Conservation (phyloP, 2,113 vertebrate genomes). For the Procapra przewalskii region DNA sequence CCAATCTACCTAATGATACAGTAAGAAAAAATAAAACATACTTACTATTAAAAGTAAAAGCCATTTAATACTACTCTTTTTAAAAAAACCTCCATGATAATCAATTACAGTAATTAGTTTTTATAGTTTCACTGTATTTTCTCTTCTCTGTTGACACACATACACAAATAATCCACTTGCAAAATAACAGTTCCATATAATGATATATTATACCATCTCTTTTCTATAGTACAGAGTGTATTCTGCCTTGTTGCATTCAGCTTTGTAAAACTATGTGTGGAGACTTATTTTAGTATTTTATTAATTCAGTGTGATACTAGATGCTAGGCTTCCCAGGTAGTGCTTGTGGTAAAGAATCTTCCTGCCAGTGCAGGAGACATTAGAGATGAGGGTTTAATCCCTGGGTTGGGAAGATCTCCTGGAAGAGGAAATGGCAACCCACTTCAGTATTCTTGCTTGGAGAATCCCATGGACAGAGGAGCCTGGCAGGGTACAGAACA, state of each 20-base stretch:
- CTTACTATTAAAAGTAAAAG: background rate
- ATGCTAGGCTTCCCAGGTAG: background rate
- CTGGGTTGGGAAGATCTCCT: background rate
- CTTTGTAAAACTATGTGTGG: background rate
- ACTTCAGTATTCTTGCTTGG: background rate
- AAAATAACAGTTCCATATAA: background rate
- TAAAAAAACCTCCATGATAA: background rate
- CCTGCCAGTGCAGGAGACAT: background rate
- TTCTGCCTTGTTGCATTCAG: background rate
- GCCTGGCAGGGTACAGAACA: background rate
- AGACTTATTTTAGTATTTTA: background rate
- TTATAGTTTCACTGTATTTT: background rate
- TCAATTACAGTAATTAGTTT: background rate
- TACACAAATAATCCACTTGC: background rate
- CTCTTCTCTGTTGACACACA: background rate
- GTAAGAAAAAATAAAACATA: background rate
- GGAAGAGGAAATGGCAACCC: background rate
- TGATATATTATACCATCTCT: background rate
- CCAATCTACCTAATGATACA: background rate
- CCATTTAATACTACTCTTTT: background rate
- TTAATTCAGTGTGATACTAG: background rate
- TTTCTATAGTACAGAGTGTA: background rate
- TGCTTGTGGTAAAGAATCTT: background rate
- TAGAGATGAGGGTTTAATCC: background rate
- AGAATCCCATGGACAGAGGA: background rate